Percentiles rank a stretch among this genome's conserved stretches.
phyloP scores from a whole-genome alignment of 2,797 vertebrate species.

The Spondyliosoma cantharus region DNA sequence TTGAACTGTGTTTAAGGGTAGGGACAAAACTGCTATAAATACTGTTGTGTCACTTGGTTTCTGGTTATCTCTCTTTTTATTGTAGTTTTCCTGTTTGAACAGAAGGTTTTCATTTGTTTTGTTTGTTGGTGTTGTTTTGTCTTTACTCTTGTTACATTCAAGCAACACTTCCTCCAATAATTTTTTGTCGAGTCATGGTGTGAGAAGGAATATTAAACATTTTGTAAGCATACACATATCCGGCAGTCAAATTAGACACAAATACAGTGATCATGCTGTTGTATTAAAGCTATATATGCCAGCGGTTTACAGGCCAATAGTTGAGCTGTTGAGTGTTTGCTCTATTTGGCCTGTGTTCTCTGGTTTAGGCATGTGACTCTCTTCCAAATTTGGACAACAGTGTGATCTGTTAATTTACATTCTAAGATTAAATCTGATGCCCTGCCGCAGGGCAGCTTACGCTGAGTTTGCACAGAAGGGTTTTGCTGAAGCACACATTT shows the following conservation, averaged over 20 bases:
- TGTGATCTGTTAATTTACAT: constrained; percentile 30
- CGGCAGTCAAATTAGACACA: not conserved
- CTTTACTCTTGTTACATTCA: not conserved
- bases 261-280: not conserved
- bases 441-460: not conserved
- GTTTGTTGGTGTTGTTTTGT: not conserved
- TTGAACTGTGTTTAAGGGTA: not conserved
- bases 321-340: constrained; percentile 4
- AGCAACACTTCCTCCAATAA: not conserved
- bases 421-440: constrained; percentile 16
- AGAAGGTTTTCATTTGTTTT: not conserved
- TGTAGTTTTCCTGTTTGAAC: not conserved
- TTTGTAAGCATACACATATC: not conserved
- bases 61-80: not conserved
- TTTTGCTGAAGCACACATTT: constrained; percentile 6
- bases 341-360: constrained; percentile 5
- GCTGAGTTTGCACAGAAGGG: not conserved
- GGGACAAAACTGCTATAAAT: not conserved
- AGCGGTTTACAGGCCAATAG: not conserved
- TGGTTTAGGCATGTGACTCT: constrained; percentile 2
- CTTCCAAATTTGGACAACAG: not conserved
- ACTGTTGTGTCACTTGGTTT: not conserved
- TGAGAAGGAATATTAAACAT: not conserved
- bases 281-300: not conserved
- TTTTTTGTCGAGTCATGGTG: not conserved